Conservation (phyloP, 1,140 invertebrate species). For the Drosophila suzukii region DNA sequence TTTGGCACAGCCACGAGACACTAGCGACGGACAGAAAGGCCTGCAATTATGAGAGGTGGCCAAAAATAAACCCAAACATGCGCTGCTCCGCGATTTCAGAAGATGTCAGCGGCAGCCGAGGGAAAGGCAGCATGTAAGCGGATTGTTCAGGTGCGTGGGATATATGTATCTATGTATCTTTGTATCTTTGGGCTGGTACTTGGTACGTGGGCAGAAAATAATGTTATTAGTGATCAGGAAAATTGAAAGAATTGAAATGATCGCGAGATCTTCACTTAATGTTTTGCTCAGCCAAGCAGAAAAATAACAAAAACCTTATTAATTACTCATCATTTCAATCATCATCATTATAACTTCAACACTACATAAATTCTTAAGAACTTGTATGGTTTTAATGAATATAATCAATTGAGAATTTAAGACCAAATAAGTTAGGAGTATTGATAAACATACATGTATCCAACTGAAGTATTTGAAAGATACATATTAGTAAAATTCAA, state of each 20-base stretch:
- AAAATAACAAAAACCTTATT: no score
- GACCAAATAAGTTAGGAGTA: no score
- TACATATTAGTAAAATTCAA: background rate
- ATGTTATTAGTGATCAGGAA: constrained; percentile 8
- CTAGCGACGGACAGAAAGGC: constrained; percentile 49
- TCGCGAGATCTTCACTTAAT: no score
- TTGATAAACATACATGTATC: no score
- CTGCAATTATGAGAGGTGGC: constrained; percentile 77
- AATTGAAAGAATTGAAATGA: background rate
- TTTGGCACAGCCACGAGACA: constrained; percentile 62
- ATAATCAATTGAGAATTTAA: no score
- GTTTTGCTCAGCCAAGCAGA: no score
- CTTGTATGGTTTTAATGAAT: no score
- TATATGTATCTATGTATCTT: constrained; percentile 1
- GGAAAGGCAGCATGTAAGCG: constrained; percentile 24
- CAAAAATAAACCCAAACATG: constrained; percentile 76
- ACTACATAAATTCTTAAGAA: no score
- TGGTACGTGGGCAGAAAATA: background rate
- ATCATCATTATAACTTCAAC: no score
- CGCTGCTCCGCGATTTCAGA: constrained; percentile 49
- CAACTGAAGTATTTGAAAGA: no score
- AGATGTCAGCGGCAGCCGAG: constrained; percentile 20
- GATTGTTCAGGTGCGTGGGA: constrained; percentile 43
- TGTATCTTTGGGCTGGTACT: background rate
- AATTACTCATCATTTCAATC: no score